Percentiles rank a stretch among this genome's conserved stretches.
Evolutionary conservation across 2,797 vertebrate genomes (phyloP).

Genomic region (Poeciliopsis gracilis): DNA sequence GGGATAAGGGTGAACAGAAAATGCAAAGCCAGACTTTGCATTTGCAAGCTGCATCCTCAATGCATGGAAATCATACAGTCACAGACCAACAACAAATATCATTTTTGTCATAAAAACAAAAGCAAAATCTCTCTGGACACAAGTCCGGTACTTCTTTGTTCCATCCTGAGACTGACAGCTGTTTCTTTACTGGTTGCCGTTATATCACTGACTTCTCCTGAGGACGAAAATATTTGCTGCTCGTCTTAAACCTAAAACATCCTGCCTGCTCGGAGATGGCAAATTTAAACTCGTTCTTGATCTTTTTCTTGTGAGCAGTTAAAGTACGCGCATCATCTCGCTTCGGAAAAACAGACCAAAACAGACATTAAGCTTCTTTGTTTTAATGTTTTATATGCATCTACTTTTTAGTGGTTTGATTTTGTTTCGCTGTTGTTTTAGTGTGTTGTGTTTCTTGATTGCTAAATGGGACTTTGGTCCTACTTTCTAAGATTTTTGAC

Average conservation of each 20-base stretch:
- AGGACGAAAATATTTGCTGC: neutral
- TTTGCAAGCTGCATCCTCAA: neutral
- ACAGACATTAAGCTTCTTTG: neutral
- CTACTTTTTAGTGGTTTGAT: neutral
- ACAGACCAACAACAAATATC: neutral
- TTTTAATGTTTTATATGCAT: neutral
- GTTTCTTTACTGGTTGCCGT: neutral
- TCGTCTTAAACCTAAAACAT: neutral
- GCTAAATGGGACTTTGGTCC: neutral
- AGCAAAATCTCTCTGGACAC: neutral
- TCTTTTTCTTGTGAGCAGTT: neutral
- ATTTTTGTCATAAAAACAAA: neutral
- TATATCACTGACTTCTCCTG: neutral
- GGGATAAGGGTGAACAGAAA: too few species aligned
- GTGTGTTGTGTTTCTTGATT: neutral
- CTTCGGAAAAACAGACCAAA: neutral
- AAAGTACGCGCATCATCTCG: neutral
- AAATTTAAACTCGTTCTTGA: neutral
- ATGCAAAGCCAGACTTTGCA: neutral
- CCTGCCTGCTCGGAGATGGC: neutral
- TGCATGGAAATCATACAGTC: neutral
- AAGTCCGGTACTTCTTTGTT: neutral
- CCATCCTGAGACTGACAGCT: neutral
- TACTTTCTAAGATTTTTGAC: neutral
- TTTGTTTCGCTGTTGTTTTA: neutral